Evolutionary conservation across 2,888 invertebrate genomes (phyloP).

Genomic region (Conchocele bisecta): DNA sequence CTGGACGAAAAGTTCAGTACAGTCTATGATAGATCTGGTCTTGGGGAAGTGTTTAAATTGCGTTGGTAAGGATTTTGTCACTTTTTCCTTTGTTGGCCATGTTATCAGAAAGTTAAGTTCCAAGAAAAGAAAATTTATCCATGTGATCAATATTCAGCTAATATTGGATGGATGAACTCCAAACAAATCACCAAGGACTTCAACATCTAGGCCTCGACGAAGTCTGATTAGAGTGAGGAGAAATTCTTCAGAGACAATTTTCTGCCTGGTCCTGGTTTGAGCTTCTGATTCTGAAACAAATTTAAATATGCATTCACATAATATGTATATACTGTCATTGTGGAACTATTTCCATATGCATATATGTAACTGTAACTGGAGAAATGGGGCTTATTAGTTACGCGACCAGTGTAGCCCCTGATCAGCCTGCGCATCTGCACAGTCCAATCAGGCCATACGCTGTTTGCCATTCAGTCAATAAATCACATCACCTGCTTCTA

Average conservation of each 20-base stretch:
- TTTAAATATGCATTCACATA: no score
- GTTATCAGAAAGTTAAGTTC: slow-evolving; percentile 12
- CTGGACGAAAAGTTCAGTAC: slow-evolving; percentile 41
- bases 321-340: no score
- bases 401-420: no score
- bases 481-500: no score
- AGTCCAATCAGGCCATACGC: no score
- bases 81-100: slow-evolving; percentile 30
- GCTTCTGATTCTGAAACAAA: slow-evolving; percentile 2
- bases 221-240: neutral
- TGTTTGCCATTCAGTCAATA: no score
- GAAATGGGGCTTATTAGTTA: no score
- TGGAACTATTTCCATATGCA: no score
- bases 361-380: no score
- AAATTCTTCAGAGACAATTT: slow-evolving; percentile 3
- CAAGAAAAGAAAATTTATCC: slow-evolving; percentile 14
- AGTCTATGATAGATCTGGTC: slow-evolving; percentile 38
- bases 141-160: slow-evolving; percentile 18
- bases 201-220: slow-evolving; percentile 2
- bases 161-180: slow-evolving; percentile 15
- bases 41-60: slow-evolving; percentile 35
- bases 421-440: no score
- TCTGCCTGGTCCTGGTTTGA: neutral
- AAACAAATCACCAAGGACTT: slow-evolving; percentile 1
- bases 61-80: slow-evolving; percentile 10